Percentiles rank a stretch among this genome's conserved stretches.
Conservation (phyloP, 2,797 vertebrate genomes). For the Nannoperca australis region DNA sequence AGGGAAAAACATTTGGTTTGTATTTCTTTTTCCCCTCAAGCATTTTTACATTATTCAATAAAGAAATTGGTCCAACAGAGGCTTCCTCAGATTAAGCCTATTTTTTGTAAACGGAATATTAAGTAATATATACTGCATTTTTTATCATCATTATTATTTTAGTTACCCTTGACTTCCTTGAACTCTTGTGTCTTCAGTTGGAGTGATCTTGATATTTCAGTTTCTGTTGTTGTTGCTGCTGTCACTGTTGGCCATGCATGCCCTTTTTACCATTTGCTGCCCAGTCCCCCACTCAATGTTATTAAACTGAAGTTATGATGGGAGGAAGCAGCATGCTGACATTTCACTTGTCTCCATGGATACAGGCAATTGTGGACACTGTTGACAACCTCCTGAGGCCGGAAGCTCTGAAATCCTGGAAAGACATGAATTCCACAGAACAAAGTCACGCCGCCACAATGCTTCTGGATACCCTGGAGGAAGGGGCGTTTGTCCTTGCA, state of each 20-base stretch:
- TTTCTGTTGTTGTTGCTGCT: slow-evolving; percentile 48
- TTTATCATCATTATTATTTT: slow-evolving; percentile 67
- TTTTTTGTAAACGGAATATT: slow-evolving; percentile 54
- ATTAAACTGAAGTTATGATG: slow-evolving; percentile 60
- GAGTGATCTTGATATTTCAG: slow-evolving; percentile 57
- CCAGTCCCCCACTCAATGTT: slow-evolving; percentile 51
- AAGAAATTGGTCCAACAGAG: slow-evolving; percentile 36
- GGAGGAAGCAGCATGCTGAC: slow-evolving; percentile 68
- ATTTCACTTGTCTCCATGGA: slow-evolving; percentile 86
- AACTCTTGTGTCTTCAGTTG: slow-evolving; percentile 45
- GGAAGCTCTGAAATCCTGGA: slow-evolving; percentile 98
- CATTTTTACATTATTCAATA: slow-evolving; percentile 64
- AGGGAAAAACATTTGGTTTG: slow-evolving; percentile 56
- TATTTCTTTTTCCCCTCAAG: slow-evolving; percentile 50
- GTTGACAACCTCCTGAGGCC: slow-evolving; percentile 98
- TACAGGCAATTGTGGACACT: slow-evolving; percentile 98
- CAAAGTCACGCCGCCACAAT: slow-evolving; percentile 97
- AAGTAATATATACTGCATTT: slow-evolving; percentile 45
- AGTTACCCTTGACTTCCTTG: slow-evolving; percentile 45
- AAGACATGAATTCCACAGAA: slow-evolving; percentile 98
- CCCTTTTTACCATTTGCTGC: slow-evolving; percentile 72
- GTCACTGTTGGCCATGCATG: slow-evolving; percentile 74
- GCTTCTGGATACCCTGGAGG: slow-evolving; percentile 97
- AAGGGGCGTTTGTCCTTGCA: slow-evolving; percentile 97
- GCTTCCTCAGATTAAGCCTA: slow-evolving; percentile 33